Evolutionary conservation across 2,888 invertebrate genomes (phyloP), one percentile per base, ranked within the genome.

Genomic region (Erebia palarica): DNA sequence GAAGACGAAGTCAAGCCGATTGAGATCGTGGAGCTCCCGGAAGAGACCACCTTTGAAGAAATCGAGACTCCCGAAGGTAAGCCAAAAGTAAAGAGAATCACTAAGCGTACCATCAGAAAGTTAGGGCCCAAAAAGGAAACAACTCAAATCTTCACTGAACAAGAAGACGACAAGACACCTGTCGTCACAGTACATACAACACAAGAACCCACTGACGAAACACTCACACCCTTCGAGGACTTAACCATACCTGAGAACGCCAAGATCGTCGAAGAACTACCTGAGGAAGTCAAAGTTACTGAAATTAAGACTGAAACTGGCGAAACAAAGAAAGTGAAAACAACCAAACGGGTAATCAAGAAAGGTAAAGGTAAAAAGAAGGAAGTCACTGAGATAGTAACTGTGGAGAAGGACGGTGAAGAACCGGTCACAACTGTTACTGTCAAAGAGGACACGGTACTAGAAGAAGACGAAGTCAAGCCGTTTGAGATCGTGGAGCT

Each of bases 291-390:
- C 5, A 44, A 44, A 44, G 44, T 44, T 1, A 44, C 44, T 44
- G 44, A 10, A 10, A 10, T 44, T 44, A 10, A 2, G 10, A 44
- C 44, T 44, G 10, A 44, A 18, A 18, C n/a, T n/a, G 55, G 18
- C 2, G 53, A 53, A 16, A n/a, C 53, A 1, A 53, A 16, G 53
- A 53, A 53, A 16, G 53, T 53, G n/a, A 53, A 53, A 53, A 53
- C 53, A 9, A 68, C 59, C 4, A 78, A 77, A 73, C 78, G 80
- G 1, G 77, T 80, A n/a, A 79, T 82, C 63, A 74, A 68, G 44
- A 83, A 82, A 70, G 71, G 81, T 60, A 78, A 78, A 69, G 80
- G 81, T 0, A 53, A 53, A n/a, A 55, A 55, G 18, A 55, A 55
- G 18, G 49, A 44, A 44, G 44, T 44, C 10, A 44, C 44, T 44